Evolutionary conservation across 1,140 invertebrate genomes (phyloP).

Genomic region (Drosophila parabipectinata): DNA sequence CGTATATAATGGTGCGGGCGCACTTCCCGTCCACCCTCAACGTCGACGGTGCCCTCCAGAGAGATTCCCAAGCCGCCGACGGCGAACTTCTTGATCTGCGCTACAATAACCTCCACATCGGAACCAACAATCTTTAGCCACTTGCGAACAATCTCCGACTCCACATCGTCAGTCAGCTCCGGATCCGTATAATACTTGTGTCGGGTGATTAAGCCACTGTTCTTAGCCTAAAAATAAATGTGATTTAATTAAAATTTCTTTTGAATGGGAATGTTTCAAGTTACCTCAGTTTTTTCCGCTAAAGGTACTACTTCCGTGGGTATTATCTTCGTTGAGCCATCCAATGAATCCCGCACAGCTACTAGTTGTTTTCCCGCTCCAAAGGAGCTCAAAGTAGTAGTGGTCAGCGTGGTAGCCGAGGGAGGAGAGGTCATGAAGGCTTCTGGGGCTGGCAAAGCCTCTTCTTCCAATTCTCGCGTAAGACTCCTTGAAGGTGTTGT

Average conservation of each 20-base stretch:
- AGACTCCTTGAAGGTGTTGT: slow-evolving; percentile 33
- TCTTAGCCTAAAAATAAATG: slow-evolving; percentile 54
- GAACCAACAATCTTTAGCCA: slow-evolving; percentile 91
- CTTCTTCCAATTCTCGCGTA: slow-evolving; percentile 50
- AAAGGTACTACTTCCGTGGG: slow-evolving; percentile 64
- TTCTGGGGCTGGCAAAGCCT: slow-evolving; percentile 57
- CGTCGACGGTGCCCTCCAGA: slow-evolving; percentile 97
- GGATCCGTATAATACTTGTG: slow-evolving; percentile 83
- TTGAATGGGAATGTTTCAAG: background rate
- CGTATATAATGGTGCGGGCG: slow-evolving; percentile 97
- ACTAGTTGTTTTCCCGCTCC: slow-evolving; percentile 75
- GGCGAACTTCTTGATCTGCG: slow-evolving; percentile 93
- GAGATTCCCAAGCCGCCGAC: slow-evolving; percentile 97
- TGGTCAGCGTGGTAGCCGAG: slow-evolving; percentile 43
- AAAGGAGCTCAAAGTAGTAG: slow-evolving; percentile 69
- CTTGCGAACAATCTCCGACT: slow-evolving; percentile 91
- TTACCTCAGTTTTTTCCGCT: slow-evolving; percentile 66
- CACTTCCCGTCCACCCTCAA: slow-evolving; percentile 95
- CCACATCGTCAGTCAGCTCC: slow-evolving; percentile 88
- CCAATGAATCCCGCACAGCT: slow-evolving; percentile 68
- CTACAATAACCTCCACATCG: slow-evolving; percentile 95
- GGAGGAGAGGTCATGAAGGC: slow-evolving; percentile 64
- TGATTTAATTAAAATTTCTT: background rate
- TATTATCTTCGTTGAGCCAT: slow-evolving; percentile 70
- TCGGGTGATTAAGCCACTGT: slow-evolving; percentile 64